Percentiles rank a stretch among this genome's conserved stretches.
These are phyloP conservation scores for Drosophila flavopinicola DNA, from an alignment of 2,888 invertebrate genomes.

Conservation along the genomic window DNA sequence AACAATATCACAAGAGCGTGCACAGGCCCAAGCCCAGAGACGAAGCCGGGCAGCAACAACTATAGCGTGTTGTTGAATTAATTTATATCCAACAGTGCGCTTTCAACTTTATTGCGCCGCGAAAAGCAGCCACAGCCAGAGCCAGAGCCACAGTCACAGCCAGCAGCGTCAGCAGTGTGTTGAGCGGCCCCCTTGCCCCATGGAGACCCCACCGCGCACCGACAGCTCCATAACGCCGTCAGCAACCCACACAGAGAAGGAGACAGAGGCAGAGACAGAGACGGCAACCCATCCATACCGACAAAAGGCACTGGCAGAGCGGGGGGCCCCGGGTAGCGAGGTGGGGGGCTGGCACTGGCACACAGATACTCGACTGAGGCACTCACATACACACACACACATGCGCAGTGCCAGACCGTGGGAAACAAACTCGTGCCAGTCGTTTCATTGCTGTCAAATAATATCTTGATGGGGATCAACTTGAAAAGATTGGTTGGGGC, in stretches of 20 bases:
- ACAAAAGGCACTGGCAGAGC: constrained; percentile 52
- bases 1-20: constrained; percentile 52
- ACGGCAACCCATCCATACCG: constrained; percentile 55
- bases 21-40: constrained; percentile 56
- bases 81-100: constrained; percentile 83
- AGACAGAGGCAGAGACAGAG: constrained; percentile 21
- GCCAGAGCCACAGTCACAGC: constrained; percentile 63
- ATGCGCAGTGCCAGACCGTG: constrained; percentile 82
- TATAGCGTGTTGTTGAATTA: constrained; percentile 83
- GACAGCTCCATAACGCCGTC: constrained; percentile 37
- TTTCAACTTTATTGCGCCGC: constrained; percentile 81
- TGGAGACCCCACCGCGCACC: constrained; percentile 20
- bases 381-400: constrained; percentile 51
- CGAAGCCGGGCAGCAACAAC: constrained; percentile 52
- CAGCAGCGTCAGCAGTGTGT: constrained; percentile 47
- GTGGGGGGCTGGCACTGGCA: constrained; percentile 16
- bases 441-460: constrained; percentile 84
- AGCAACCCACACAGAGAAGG: constrained; percentile 61
- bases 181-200: constrained; percentile 22
- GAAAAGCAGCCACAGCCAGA: constrained; percentile 67
- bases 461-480: constrained; percentile 83
- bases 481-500: constrained; percentile 80
- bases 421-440: constrained; percentile 85
- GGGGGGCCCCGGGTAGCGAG: not conserved
- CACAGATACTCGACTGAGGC: constrained; percentile 39